Base-by-base conservation (phyloP, 2,113 vertebrate genomes). In the Pao palembangensis region DNA sequence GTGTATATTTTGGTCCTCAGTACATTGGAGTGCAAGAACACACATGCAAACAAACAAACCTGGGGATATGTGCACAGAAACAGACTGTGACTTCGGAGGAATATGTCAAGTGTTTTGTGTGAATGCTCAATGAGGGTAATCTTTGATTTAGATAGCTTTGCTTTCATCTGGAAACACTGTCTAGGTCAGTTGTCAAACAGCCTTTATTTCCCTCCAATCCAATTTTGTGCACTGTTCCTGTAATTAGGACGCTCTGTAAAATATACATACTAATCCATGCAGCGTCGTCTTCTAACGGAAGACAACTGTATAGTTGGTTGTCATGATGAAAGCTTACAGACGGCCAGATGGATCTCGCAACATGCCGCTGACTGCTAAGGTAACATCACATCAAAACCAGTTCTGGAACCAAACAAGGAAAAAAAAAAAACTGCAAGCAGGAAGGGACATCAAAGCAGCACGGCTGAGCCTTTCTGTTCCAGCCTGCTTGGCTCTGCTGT, bases 371-470 rank as follows among this genome's bases (percentile, higher is more conserved):
- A 72, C 69, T 80, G 80, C 78, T 58, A 23, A 38, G 38, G 55
- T 50, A 54, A 64, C 8, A 16, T 59, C 59, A 34, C 55, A 38
- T 38, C 2, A 8, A 38, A 12, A 38, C 10, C 10, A 38, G 34
- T 38, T 38, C 10, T 38, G 34, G 8, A 38, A 38, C 34, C 34
- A 38, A 38, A 11, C 1, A 11, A 38, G 34, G 16, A 21, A n/a
- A 44, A 2, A 34, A 44, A 55, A 38, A 55, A 70, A 42, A 31
- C 20, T 20, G 57, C 49, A 56, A 42, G 51, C 49, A 61, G 48
- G 53, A 80, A 66, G 58, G 59, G 51, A 74, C 76, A 74, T 83
- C 77, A 87, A 87, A 86, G 72, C 67, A 15, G 47, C 20, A 51
- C 11, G 16, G 23, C 62, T 31, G 50, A 56, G 67, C 55, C 58